These are phyloP conservation scores for Melanotaenia boesemani DNA, from an alignment of 2,797 vertebrate genomes.

Conservation along the genomic window DNA sequence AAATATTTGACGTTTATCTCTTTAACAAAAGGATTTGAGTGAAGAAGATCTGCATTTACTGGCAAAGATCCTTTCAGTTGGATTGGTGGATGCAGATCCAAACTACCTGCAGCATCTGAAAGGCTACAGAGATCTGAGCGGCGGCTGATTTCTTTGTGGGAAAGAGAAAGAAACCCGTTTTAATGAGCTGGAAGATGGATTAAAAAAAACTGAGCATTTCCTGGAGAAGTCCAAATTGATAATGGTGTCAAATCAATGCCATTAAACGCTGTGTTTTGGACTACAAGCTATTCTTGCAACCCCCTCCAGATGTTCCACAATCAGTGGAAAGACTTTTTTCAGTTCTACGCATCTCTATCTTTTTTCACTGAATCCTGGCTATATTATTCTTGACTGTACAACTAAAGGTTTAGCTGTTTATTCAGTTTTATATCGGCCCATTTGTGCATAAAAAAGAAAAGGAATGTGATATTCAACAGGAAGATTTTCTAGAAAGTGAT, in stretches of 20 bases:
- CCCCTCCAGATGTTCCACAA: not conserved
- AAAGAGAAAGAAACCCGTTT: not conserved
- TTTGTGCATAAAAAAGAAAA: not conserved
- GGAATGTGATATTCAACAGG: not conserved
- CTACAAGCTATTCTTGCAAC: conserved; percentile 1
- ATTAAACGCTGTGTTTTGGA: conserved; percentile 9
- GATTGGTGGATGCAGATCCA: conserved; percentile 85
- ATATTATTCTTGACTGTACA: not conserved
- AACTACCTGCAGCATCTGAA: conserved; percentile 84
- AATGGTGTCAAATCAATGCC: conserved; percentile 11
- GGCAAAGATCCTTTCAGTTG: conserved; percentile 78
- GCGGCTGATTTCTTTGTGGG: conserved; percentile 35
- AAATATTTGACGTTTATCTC: not conserved
- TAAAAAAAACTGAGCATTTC: not conserved
- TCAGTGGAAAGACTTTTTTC: conserved; percentile 11
- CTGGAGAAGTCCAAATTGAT: conserved; percentile 13
- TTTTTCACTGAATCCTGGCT: conserved; percentile 5
- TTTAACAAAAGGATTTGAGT: conserved; percentile 75
- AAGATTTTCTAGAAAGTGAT: not conserved
- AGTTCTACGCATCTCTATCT: not conserved
- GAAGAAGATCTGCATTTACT: conserved; percentile 79
- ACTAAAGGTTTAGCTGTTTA: not conserved
- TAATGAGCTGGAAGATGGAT: not conserved
- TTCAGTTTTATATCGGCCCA: not conserved
- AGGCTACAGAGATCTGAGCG: conserved; percentile 78